Evolutionary conservation across 2,888 invertebrate genomes (phyloP).

Genomic region (Coenonympha arcania): DNA sequence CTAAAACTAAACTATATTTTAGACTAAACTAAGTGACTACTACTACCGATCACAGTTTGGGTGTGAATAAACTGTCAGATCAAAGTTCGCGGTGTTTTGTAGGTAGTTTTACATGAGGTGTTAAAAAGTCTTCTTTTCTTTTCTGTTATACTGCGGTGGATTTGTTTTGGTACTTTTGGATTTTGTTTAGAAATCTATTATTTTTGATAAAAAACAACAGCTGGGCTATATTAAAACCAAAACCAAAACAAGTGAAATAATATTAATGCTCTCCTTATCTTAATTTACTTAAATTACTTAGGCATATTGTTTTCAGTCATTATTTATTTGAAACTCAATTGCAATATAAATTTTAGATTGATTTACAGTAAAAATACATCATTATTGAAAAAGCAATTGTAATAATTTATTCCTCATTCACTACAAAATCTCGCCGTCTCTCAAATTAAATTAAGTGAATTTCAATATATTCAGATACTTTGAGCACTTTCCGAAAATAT

Average conservation of each 20-base stretch:
- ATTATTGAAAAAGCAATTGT: too few species aligned
- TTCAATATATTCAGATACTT: not conserved
- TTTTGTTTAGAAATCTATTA: not conserved
- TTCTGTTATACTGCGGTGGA: conserved; percentile 22
- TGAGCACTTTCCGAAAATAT: conserved; percentile 2
- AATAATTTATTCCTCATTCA: not conserved
- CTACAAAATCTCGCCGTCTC: not conserved
- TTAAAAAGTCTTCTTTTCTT: conserved; percentile 37
- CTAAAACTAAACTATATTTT: conserved; percentile 14
- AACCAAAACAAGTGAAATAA: too few species aligned
- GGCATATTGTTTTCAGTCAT: too few species aligned
- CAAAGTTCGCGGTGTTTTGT: conserved; percentile 22
- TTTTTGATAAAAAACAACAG: too few species aligned
- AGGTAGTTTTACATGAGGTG: conserved; percentile 36
- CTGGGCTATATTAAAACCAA: too few species aligned
- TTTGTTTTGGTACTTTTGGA: conserved; percentile 36
- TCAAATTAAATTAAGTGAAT: not conserved
- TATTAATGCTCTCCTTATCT: too few species aligned
- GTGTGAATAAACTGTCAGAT: conserved; percentile 31
- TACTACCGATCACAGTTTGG: conserved; percentile 22
- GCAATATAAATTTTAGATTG: too few species aligned
- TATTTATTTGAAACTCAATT: too few species aligned
- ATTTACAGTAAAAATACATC: too few species aligned
- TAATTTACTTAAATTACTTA: too few species aligned
- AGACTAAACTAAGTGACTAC: conserved; percentile 20